These are phyloP conservation scores for Limenitis camilla DNA, from an alignment of 2,888 invertebrate genomes.

Conservation along the genomic window DNA sequence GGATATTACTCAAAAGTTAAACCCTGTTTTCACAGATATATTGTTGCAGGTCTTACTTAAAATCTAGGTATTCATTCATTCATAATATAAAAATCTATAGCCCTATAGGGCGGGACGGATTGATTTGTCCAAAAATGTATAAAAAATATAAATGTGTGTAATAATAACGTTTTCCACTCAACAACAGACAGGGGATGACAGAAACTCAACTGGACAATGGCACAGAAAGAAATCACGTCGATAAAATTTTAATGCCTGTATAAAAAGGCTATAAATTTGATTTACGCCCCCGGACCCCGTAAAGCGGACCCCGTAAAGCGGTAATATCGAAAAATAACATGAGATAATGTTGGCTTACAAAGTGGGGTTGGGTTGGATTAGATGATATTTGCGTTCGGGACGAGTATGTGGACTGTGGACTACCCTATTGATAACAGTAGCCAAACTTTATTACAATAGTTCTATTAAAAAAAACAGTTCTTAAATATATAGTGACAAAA, in stretches of 20 bases:
- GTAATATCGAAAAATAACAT: constrained; percentile 72
- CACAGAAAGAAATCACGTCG: constrained; percentile 64
- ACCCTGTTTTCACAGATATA: no score
- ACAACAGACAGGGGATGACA: constrained; percentile 40
- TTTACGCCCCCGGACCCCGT: constrained; percentile 61
- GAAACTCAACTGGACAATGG: constrained; percentile 56
- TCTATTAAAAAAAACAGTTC: no score
- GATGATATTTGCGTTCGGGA: constrained; percentile 29
- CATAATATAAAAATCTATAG: no score
- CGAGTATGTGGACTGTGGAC: constrained; percentile 12
- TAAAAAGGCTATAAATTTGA: constrained; percentile 74
- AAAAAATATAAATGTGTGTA: constrained; percentile 8
- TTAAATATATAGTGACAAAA: no score
- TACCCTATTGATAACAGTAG: no score
- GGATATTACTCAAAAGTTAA: no score
- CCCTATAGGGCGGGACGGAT: no score
- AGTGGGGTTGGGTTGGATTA: constrained; percentile 58
- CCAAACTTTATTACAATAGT: no score
- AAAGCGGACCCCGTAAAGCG: constrained; percentile 67
- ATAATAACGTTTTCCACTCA: constrained; percentile 17
- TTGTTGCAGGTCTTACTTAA: no score
- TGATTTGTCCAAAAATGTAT: background rate
- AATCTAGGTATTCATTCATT: no score
- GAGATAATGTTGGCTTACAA: constrained; percentile 68
- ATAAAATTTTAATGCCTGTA: constrained; percentile 73